Evolutionary conservation across 2,797 vertebrate genomes (phyloP), one percentile per base, ranked within the genome.

Genomic region (Spheniscus humboldti): DNA sequence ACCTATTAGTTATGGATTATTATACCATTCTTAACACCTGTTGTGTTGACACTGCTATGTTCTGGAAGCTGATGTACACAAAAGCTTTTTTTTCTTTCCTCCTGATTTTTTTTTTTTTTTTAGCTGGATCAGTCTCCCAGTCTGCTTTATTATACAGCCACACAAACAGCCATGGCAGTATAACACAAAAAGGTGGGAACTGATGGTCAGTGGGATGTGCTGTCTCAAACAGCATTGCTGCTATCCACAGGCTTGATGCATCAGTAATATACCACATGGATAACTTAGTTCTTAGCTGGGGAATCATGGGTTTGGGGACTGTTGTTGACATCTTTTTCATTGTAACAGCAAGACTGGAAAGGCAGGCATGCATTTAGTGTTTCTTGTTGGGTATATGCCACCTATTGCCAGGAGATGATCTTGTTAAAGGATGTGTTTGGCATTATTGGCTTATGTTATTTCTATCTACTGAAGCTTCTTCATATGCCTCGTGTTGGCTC

Each of bases 291-390:
- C 13, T 57, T 30, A 63, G n/a, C 30, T 69, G 52, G 27, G 27
- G 14, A 90, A 53, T 72, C 39, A 37, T 82, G 37, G 13, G 4
- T 67, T 64, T 91, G 52, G 55, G 13, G 17, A 6, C 24, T 57
- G 18, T 19, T 90, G 23, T 23, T 72, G 20, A 33, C 43, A n/a
- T 41, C 24, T 76, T 7, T 53, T 59, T 71, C 33, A 86, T 17
- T 82, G 35, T 33, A 69, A 66, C 18, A 76, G 57, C 30, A 80
- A 43, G 50, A 68, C n/a, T 52, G 31, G 16, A 78, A 76, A 41
- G 57, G 37, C 27, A n/a, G 0, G 2, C 15, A 7, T 18, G 30
- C 0, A 0, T 85, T 69, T 71, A 37, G 33, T 76, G 50, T 79
- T 45, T 56, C 35, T 68, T 48, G 6, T 30, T 66, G 43, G 18